Conservation (phyloP, 2,113 vertebrate genomes). For the Pagrus major region DNA sequence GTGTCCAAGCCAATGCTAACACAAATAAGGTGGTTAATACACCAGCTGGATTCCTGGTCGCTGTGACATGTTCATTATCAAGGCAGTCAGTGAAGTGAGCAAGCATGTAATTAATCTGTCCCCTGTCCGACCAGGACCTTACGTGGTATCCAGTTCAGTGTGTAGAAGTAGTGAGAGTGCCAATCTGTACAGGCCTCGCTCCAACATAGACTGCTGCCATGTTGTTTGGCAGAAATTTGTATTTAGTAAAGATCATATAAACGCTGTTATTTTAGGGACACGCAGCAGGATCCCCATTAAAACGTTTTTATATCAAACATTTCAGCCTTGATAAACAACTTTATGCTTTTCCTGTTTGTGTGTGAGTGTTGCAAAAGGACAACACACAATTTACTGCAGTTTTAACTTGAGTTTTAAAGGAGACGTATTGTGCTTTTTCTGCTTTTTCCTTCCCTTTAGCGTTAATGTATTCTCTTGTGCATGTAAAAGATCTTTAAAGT, state of each 20-base stretch:
- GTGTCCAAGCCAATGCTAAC: slow-evolving; percentile 48
- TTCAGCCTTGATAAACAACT: slow-evolving; percentile 29
- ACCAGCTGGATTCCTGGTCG: slow-evolving; percentile 64
- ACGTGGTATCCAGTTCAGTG: slow-evolving; percentile 42
- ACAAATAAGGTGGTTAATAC: slow-evolving; percentile 57
- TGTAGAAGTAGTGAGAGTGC: slow-evolving; percentile 26
- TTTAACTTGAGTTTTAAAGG: too few species aligned
- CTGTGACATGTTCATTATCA: slow-evolving; percentile 59
- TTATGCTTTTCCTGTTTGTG: background rate
- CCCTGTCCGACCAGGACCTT: slow-evolving; percentile 41
- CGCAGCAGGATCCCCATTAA: slow-evolving; percentile 47
- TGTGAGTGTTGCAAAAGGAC: background rate
- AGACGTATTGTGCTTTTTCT: too few species aligned
- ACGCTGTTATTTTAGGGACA: slow-evolving; percentile 31
- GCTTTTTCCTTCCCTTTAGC: too few species aligned
- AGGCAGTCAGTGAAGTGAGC: slow-evolving; percentile 53
- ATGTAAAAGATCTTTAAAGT: too few species aligned
- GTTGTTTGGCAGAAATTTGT: slow-evolving; percentile 51
- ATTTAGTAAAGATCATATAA: slow-evolving; percentile 57
- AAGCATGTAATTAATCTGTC: slow-evolving; percentile 62
- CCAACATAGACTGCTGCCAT: slow-evolving; percentile 56
- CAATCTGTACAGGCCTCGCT: slow-evolving; percentile 48
- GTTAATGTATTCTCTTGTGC: too few species aligned
- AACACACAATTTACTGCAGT: slow-evolving; percentile 6
- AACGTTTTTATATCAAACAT: slow-evolving; percentile 34